Percentiles rank a stretch among this genome's conserved stretches.
Evolutionary conservation across 2,888 invertebrate genomes (phyloP).

Genomic region (Microctonus aethiopoides): DNA sequence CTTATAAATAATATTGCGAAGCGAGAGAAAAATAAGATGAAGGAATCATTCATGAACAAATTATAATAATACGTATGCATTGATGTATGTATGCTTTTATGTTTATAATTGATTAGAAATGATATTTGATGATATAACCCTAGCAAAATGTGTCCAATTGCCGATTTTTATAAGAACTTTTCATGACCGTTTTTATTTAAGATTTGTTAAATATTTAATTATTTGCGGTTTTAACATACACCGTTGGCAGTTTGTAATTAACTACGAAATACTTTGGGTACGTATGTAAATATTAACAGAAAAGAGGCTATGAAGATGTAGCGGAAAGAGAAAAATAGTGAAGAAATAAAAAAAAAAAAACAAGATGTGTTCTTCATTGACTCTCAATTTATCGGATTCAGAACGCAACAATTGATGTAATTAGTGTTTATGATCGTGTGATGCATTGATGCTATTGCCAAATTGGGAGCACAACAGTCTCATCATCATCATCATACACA

Average conservation of each 20-base stretch:
- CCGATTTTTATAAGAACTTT: too few relatives aligned
- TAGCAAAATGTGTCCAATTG: background rate
- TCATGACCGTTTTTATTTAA: too few relatives aligned
- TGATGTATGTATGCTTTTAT: too few relatives aligned
- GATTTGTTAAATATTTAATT: too few relatives aligned
- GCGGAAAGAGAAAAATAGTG: background rate
- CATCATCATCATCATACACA: constrained; percentile 3
- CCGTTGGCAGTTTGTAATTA: background rate
- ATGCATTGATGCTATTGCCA: constrained; percentile 14
- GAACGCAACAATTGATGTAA: constrained; percentile 8
- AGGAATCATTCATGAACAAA: background rate
- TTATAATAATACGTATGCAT: background rate
- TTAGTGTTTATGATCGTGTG: constrained; percentile 10
- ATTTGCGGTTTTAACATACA: too few relatives aligned
- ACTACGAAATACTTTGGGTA: background rate
- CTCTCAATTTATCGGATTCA: constrained; percentile 9
- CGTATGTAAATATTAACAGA: background rate
- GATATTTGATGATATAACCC: too few relatives aligned
- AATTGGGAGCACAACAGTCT: constrained; percentile 22
- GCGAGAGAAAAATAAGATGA: constrained; percentile 25
- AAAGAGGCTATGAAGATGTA: background rate
- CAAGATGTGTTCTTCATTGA: constrained; percentile 1
- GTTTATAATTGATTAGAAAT: too few relatives aligned
- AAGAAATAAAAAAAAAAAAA: background rate
- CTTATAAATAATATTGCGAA: constrained; percentile 44